These are phyloP conservation scores for Chelonus formosanus DNA, from an alignment of 2,888 invertebrate species.

Conservation along the genomic window DNA sequence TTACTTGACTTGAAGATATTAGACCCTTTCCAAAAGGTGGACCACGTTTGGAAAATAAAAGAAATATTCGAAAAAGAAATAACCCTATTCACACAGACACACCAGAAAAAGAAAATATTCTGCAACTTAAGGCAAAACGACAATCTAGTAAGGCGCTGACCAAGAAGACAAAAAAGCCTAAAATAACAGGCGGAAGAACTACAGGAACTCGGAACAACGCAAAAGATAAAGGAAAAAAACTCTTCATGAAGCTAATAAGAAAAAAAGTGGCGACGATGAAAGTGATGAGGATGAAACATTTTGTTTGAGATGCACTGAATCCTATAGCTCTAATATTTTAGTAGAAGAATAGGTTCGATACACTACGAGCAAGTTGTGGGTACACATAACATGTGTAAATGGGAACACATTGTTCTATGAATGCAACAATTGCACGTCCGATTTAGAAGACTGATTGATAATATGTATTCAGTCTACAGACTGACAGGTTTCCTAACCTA, in stretches of 20 bases:
- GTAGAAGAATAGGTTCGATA: too few species aligned
- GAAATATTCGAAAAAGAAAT: background rate
- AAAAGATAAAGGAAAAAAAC: background rate
- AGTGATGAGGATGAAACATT: too few species aligned
- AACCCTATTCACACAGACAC: background rate
- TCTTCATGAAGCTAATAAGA: background rate
- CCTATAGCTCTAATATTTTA: too few species aligned
- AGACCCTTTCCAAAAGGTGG: slow-evolving; percentile 22
- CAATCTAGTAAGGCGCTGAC: too few species aligned
- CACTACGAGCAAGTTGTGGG: too few species aligned
- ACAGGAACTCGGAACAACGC: background rate
- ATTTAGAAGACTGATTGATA: too few species aligned
- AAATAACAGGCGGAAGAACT: background rate
- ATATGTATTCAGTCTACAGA: too few species aligned
- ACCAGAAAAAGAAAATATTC: slow-evolving; percentile 8
- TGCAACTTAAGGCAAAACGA: background rate
- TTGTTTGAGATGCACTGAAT: too few species aligned
- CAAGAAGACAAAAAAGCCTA: background rate
- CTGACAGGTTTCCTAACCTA: too few species aligned
- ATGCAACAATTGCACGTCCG: too few species aligned
- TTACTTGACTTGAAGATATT: slow-evolving; percentile 8
- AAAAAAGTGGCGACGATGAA: background rate
- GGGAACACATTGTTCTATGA: too few species aligned
- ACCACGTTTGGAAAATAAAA: slow-evolving; percentile 5
- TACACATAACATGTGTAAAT: too few species aligned